Conservation (phyloP, 2,113 vertebrate species). For the Menidia beryllina region DNA sequence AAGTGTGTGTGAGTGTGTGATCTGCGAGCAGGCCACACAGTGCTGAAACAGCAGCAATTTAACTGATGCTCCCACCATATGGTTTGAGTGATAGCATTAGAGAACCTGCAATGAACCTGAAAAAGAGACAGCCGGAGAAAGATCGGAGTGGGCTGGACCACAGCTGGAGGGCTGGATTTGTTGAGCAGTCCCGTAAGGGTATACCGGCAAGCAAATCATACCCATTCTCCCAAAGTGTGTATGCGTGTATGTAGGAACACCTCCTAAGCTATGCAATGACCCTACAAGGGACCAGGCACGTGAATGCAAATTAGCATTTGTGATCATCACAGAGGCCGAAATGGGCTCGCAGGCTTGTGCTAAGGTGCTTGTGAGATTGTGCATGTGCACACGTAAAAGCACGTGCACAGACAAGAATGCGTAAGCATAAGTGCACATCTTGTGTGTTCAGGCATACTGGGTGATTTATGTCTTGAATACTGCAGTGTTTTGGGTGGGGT, state of each 20-base stretch:
- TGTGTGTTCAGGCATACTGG: constrained; percentile 73
- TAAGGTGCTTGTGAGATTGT: constrained; percentile 1
- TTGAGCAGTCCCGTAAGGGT: constrained; percentile 48
- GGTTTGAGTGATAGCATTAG: constrained; percentile 77
- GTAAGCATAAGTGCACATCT: constrained; percentile 45
- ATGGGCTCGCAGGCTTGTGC: constrained; percentile 21
- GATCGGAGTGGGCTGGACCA: constrained; percentile 30
- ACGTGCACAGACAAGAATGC: constrained; percentile 3
- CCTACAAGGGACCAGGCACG: constrained; percentile 25
- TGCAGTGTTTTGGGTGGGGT: constrained; percentile 73
- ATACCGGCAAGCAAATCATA: constrained; percentile 47
- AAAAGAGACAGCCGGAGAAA: constrained; percentile 50
- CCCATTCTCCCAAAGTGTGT: constrained; percentile 21
- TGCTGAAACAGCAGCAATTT: constrained; percentile 77
- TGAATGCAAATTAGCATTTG: constrained; percentile 53
- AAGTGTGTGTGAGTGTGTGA: constrained; percentile 30
- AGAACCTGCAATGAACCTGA: constrained; percentile 75
- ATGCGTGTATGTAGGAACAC: constrained; percentile 1
- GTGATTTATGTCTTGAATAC: constrained; percentile 77
- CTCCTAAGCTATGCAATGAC: constrained; percentile 27
- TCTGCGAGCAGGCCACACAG: constrained; percentile 56
- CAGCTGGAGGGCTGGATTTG: constrained; percentile 60
- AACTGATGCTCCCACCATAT: constrained; percentile 79
- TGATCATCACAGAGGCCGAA: constrained; percentile 42
- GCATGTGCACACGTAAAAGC: background rate